Conservation (phyloP, 2,113 vertebrate genomes). For the Rhinichthys klamathensis region DNA sequence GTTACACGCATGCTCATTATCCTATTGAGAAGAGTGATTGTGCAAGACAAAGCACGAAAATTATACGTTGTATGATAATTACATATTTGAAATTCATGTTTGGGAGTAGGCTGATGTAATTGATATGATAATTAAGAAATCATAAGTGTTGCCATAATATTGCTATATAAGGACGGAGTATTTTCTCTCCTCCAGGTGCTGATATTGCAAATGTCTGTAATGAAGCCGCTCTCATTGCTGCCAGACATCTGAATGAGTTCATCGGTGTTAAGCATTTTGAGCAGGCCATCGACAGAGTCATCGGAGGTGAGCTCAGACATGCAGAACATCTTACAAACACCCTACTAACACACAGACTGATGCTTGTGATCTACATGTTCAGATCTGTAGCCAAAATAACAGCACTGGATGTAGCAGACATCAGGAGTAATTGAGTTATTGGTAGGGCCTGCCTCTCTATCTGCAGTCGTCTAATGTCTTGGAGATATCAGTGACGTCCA, state of each 20-base stretch:
- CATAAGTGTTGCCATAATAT: not conserved
- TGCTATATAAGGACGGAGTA: not conserved
- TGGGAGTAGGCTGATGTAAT: not conserved
- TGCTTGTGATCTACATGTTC: not conserved
- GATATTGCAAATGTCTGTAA: conserved; percentile 82
- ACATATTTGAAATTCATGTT: not conserved
- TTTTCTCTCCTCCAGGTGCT: conserved; percentile 70
- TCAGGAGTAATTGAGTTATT: not conserved
- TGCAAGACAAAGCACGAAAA: not conserved
- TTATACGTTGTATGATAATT: not conserved
- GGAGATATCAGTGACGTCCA: not conserved
- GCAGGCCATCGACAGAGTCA: conserved; percentile 73
- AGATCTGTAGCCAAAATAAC: not conserved
- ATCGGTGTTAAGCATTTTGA: conserved; percentile 70
- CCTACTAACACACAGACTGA: not conserved
- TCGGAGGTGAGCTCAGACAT: conserved; percentile 63
- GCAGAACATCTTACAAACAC: not conserved
- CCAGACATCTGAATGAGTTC: conserved; percentile 65
- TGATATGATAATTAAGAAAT: not conserved
- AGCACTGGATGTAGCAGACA: no score
- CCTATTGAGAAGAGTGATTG: not conserved
- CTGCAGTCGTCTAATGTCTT: not conserved
- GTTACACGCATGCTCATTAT: not conserved
- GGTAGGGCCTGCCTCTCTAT: no score
- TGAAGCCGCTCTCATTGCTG: conserved; percentile 80